Percentiles rank a stretch among this genome's conserved stretches.
Evolutionary conservation across 2,797 vertebrate species (phyloP).

Genomic region (Hyperoplus lanceolatus): DNA sequence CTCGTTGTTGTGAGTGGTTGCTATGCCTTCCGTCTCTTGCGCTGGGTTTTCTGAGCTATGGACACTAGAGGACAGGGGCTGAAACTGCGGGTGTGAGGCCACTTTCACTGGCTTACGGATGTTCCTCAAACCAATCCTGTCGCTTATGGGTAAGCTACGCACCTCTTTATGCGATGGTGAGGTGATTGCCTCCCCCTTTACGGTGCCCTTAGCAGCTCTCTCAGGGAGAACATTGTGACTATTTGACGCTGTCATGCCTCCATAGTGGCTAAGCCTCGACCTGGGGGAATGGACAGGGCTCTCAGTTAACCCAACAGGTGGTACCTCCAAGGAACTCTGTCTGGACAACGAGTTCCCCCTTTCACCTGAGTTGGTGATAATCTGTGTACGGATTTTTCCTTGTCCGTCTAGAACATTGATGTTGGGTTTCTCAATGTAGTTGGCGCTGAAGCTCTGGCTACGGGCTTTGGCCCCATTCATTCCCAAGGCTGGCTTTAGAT

Average conservation of each 20-base stretch:
- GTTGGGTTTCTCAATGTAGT: constrained; percentile 87
- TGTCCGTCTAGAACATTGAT: constrained; percentile 81
- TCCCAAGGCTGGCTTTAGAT: constrained; percentile 92
- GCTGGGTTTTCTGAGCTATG: constrained; percentile 69
- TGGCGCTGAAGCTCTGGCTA: constrained; percentile 92
- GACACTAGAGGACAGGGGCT: constrained; percentile 67
- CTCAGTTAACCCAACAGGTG: constrained; percentile 68
- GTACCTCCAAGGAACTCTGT: constrained; percentile 86
- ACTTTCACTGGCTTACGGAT: constrained; percentile 73
- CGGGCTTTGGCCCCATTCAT: constrained; percentile 96
- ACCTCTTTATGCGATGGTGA: constrained; percentile 78
- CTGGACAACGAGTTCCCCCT: constrained; percentile 91
- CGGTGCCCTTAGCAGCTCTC: constrained; percentile 73
- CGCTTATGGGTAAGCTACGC: constrained; percentile 54
- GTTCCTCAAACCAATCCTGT: constrained; percentile 72
- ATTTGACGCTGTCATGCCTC: constrained; percentile 77
- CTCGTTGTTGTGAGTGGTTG: constrained; percentile 60
- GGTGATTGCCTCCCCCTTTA: constrained; percentile 72
- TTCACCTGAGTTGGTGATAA: constrained; percentile 94
- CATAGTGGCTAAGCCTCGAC: constrained; percentile 80
- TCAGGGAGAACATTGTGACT: constrained; percentile 85
- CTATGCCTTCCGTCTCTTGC: constrained; percentile 66
- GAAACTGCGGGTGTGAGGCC: constrained; percentile 79
- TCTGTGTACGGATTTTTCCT: constrained; percentile 91
- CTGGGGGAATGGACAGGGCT: constrained; percentile 62